Base-by-base conservation (phyloP, 1,140 invertebrate species). In the Zaprionus gabonicus region DNA sequence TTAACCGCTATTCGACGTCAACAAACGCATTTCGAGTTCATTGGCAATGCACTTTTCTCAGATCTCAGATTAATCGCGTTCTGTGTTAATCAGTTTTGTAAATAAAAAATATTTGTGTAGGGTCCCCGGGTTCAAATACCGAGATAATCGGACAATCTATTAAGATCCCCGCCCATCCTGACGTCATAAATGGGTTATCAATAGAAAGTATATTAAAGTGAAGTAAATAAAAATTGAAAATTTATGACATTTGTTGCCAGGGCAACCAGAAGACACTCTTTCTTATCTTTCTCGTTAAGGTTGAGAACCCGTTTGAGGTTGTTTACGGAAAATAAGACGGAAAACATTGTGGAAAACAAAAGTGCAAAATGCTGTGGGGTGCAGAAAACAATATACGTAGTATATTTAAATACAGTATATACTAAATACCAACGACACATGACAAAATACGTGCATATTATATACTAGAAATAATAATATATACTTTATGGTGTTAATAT, bases 141-240 rank as follows among this genome's bases (percentile, higher is more conserved):
- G 17, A 57, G 36, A 36, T 23, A 28, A 70, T 51, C 46, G 20
- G 49, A 73, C 68, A 69, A 64, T 38, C 2, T 17, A 60, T 71
- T 49, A 53, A 51, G 46, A 60, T 44, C 75, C 58, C 69, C 72
- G 53, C 51, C 20, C 31, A 41, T 34, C 38, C 58, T 87, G 83
- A 83, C 83, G 84, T 88, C 83, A 76, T 56, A 17, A 75, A 80
- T 67, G 69, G 78, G 76, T 90, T 90, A 84, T 87, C 84, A 72
- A 76, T 76, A 17, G 17, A 49, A 49, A 69, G 36, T 15, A 51
- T 3, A 34, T 34, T 23, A 41, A 64, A 49, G 51, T 55, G 23
- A 12, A 53, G 36, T 59, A 82, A 81, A 76, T 66, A 44, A 65
- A 65, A 71, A 84, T 85, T 44, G 46, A 69, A 63, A 51, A 59